Evolutionary conservation across 2,113 vertebrate genomes (phyloP).

Genomic region (Heptranchias perlo): DNA sequence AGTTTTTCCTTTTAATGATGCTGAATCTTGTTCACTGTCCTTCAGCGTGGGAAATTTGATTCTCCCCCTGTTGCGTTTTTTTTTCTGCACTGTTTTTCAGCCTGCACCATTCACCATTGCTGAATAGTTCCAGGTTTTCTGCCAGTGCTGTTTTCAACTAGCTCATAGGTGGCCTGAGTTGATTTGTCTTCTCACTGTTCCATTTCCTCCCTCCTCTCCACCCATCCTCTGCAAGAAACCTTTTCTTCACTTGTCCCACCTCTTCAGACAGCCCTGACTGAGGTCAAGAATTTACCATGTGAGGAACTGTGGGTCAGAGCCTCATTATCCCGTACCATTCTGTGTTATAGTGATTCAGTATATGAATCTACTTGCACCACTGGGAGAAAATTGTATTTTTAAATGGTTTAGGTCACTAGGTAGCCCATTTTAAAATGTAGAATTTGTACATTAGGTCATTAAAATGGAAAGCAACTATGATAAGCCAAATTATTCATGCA

Average conservation of each 20-base stretch:
- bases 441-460: neutral
- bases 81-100: neutral
- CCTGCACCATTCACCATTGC: neutral
- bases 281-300: neutral
- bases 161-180: too few species aligned
- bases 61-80: neutral
- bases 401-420: neutral
- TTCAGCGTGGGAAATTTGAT: neutral
- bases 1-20: neutral
- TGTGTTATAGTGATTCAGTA: neutral
- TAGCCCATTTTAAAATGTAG: neutral
- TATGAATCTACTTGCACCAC: neutral
- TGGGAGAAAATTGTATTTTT: neutral
- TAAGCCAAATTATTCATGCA: neutral
- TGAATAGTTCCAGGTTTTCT: neutral
- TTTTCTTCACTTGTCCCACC: neutral
- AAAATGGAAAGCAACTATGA: neutral
- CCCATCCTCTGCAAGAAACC: neutral
- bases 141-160: neutral
- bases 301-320: neutral
- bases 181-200: neutral
- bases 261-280: neutral
- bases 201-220: neutral
- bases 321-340: neutral
- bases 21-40: neutral